These are phyloP conservation scores for Thecophora atra DNA, from an alignment of 2,888 invertebrate genomes.

Conservation along the genomic window DNA sequence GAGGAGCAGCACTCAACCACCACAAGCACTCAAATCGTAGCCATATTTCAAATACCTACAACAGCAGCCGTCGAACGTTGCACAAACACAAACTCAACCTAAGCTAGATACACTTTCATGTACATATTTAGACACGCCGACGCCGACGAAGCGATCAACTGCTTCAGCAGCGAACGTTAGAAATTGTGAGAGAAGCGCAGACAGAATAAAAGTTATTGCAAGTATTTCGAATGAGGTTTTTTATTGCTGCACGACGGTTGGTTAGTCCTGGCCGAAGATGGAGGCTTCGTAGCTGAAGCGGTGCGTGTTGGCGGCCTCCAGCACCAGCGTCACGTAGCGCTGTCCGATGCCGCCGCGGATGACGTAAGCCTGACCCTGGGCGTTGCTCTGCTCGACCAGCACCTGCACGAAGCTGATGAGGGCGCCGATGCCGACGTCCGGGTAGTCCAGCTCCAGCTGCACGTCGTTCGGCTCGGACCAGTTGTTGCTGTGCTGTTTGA, in stretches of 20 bases:
- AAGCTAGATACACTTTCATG: conserved; percentile 20
- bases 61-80: conserved; percentile 12
- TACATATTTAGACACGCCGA: neutral
- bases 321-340: conserved; percentile 42
- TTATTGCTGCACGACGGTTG: neutral
- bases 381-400: conserved; percentile 48
- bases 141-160: neutral
- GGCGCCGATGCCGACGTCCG: conserved; percentile 42
- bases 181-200: conserved; percentile 3
- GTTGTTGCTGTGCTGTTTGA: conserved; percentile 34
- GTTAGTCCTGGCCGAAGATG: conserved; percentile 39
- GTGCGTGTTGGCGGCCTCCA: conserved; percentile 46
- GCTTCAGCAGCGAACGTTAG: neutral
- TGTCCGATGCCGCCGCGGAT: conserved; percentile 50
- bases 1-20: neutral
- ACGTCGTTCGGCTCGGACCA: conserved; percentile 43
- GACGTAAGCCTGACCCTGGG: conserved; percentile 46
- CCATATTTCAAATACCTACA: conserved; percentile 31
- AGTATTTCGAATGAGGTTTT: conserved; percentile 3
- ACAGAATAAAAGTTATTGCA: conserved; percentile 23
- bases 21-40: conserved; percentile 24
- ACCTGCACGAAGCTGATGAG: conserved; percentile 46
- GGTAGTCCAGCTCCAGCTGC: conserved; percentile 44
- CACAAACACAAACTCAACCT: conserved; percentile 13
- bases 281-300: conserved; percentile 43